Evolutionary conservation across 2,797 vertebrate species (phyloP).

Genomic region (Anomalospiza imberbis): DNA sequence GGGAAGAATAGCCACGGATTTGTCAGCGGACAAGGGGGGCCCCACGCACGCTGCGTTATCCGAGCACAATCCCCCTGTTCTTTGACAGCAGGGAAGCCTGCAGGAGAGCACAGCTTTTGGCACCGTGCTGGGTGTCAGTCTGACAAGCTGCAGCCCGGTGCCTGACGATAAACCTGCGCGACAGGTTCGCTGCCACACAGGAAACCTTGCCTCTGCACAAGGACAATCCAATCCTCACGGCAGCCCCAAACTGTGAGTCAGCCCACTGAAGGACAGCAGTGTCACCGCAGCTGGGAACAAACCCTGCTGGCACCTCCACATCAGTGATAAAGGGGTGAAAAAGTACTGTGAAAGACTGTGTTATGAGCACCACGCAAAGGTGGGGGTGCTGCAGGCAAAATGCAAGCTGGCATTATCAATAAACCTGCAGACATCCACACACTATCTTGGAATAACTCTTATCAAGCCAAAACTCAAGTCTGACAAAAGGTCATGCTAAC

Average conservation of each 20-base stretch:
- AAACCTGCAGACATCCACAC: background rate
- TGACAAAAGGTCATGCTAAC: background rate
- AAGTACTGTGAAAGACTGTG: accelerated
- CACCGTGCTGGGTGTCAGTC: background rate
- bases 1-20: background rate
- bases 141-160: background rate
- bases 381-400: accelerated
- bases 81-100: background rate
- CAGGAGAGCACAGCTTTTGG: background rate
- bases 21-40: background rate
- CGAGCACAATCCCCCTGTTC: background rate
- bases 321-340: background rate
- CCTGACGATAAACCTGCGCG: background rate
- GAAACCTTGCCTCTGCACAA: background rate
- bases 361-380: accelerated
- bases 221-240: background rate
- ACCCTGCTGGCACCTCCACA: accelerated
- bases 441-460: background rate
- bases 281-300: accelerated
- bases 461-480: background rate
- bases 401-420: background rate
- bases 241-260: accelerated
- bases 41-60: background rate
- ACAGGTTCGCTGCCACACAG: background rate
- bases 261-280: background rate